Percentiles rank a stretch among this genome's conserved stretches.
Conservation (phyloP, 2,888 invertebrate genomes). For the Xanthia icteritia region DNA sequence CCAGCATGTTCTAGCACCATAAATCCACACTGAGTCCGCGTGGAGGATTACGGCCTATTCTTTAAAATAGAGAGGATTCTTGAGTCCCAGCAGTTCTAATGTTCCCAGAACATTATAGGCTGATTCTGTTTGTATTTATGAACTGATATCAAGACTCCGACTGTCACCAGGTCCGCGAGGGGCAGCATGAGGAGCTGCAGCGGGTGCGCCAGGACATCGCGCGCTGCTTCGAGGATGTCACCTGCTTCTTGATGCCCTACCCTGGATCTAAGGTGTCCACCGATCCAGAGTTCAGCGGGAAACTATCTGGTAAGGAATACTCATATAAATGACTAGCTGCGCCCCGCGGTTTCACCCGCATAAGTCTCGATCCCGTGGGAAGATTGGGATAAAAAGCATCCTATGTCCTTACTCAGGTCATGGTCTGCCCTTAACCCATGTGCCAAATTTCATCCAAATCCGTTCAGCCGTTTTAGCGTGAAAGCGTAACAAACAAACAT, state of each 20-base stretch:
- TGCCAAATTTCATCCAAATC: too few relatives aligned
- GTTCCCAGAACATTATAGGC: neutral
- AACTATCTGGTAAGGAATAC: constrained; percentile 88
- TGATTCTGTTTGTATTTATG: neutral
- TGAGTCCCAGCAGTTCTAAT: neutral
- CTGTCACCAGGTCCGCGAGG: constrained; percentile 92
- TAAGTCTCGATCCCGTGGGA: too few relatives aligned
- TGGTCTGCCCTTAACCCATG: too few relatives aligned
- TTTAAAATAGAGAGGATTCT: too few relatives aligned
- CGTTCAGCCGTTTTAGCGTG: too few relatives aligned
- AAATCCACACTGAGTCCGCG: too few relatives aligned
- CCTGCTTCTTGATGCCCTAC: constrained; percentile 99
- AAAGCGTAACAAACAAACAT: too few relatives aligned
- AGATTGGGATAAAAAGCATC: too few relatives aligned
- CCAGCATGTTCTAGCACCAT: too few relatives aligned
- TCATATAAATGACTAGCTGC: neutral
- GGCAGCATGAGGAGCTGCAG: constrained; percentile 98
- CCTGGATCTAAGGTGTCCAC: constrained; percentile 99
- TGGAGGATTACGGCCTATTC: too few relatives aligned
- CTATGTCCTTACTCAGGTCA: too few relatives aligned
- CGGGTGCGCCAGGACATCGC: constrained; percentile 97
- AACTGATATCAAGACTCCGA: neutral
- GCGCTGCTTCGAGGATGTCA: constrained; percentile 97
- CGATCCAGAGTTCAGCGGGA: constrained; percentile 98
- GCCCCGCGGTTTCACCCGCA: too few relatives aligned